Conservation (phyloP, 2,888 invertebrate genomes). For the Rhamnusium bicolor region DNA sequence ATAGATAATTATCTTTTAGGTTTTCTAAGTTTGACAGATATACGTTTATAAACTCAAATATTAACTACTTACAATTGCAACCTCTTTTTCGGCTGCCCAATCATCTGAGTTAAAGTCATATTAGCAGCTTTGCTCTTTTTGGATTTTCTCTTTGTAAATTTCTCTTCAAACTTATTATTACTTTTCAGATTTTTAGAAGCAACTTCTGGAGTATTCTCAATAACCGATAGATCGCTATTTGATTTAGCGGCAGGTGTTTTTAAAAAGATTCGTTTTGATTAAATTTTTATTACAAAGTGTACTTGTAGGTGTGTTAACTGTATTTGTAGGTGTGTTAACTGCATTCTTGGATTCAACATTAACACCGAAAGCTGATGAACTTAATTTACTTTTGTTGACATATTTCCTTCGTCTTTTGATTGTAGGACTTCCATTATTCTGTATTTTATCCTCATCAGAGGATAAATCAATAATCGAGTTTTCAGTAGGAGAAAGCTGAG, state of each 20-base stretch:
- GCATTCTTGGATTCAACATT: slow-evolving; percentile 6
- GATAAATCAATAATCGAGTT: slow-evolving; percentile 37
- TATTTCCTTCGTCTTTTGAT: slow-evolving; percentile 34
- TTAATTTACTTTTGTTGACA: slow-evolving; percentile 35
- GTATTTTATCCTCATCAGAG: slow-evolving; percentile 38
- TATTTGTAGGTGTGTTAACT: slow-evolving; percentile 41
- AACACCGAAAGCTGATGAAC: neutral
- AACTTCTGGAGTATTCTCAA: slow-evolving; percentile 53
- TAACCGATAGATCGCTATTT: slow-evolving; percentile 39
- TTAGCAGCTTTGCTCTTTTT: slow-evolving; percentile 35
- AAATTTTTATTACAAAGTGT: neutral
- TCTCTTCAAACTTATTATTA: slow-evolving; percentile 11
- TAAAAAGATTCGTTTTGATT: slow-evolving; percentile 38
- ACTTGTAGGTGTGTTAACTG: slow-evolving; percentile 39
- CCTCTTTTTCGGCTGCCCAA: slow-evolving; percentile 16
- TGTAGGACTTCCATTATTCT: slow-evolving; percentile 14
- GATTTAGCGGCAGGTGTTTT: slow-evolving; percentile 3
- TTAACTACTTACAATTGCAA: neutral
- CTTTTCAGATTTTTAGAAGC: slow-evolving; percentile 30
- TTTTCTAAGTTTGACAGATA: no score
- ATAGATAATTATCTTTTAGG: no score
- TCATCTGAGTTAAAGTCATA: slow-evolving; percentile 58
- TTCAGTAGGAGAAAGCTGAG: neutral
- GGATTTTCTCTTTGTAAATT: slow-evolving; percentile 37
- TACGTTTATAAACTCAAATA: no score